Base-by-base conservation (phyloP, 1,140 invertebrate genomes). In the Meloidogyne exigua region DNA sequence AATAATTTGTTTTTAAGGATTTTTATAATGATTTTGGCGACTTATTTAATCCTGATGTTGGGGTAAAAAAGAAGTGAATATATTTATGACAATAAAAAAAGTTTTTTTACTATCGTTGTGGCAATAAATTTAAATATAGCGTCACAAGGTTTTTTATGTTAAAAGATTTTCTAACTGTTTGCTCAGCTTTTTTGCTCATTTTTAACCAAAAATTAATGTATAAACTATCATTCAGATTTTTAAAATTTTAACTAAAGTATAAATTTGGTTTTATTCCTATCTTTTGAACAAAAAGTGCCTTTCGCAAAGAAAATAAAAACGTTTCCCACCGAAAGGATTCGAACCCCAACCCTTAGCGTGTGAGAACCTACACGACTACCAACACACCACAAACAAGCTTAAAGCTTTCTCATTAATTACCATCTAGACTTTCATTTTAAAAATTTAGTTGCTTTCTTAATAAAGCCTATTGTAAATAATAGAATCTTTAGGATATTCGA, bases 1-100 rank as follows among this genome's bases (percentile, higher is more conserved):
- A n/a, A 15, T 13, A 25, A 32, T 26, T 62, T 62, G 0, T 28
- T 65, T 73, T 25, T n/a, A n/a, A 73, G 72, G 72, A 73, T 32
- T 73, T 57, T 23, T 73, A 73, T 57, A 66, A 62, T 10, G 72
- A 73, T 62, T 73, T 73, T 73, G 72, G 72, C 72, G 72, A 73
- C 21, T 64, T 73, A 11, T 73, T 73, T 32, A 57, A 73, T 32
- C 72, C 72, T 28, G 72, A 73, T 64, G 57, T 73, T 57, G 62
- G 26, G 7, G 5, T 18, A 23, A 68, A 42, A n/a, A 71, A 42
- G 3, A 63, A 39, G 64, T 32, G 28, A 71, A 71, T 21, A 25
- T 39, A 18, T n/a, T 32, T 68, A 25, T n/a, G 28, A 68, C 13
- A 39, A 26, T 3, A 70, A 39, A 64, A 28, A 64, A 12, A 26